Evolutionary conservation across 2,888 invertebrate species (phyloP).

Genomic region (Agelastica alni): DNA sequence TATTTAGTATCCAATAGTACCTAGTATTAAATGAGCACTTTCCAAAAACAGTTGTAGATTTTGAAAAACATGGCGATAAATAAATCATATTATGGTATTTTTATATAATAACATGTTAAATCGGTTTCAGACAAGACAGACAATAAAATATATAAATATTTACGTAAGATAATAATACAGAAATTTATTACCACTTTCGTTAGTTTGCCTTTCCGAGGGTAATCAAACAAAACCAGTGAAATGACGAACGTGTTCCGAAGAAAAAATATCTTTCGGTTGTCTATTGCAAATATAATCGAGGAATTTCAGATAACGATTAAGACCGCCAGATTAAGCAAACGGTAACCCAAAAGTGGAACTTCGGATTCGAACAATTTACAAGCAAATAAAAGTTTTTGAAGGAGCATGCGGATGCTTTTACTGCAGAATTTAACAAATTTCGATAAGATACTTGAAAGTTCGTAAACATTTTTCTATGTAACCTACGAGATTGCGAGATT

Average conservation of each 20-base stretch:
- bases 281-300: neutral
- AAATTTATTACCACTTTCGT: neutral
- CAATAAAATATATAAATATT: neutral
- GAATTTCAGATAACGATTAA: neutral
- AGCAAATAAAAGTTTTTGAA: slow-evolving; percentile 5
- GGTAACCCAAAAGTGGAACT: neutral
- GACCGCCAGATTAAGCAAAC: too few species aligned
- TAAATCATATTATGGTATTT: too few species aligned
- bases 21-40: too few species aligned
- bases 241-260: neutral
- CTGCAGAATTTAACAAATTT: neutral
- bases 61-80: too few species aligned
- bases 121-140: too few species aligned
- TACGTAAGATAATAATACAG: neutral
- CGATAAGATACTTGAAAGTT: too few species aligned
- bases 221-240: slow-evolving; percentile 1
- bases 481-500: too few species aligned
- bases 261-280: slow-evolving; percentile 1
- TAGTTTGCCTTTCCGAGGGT: neutral
- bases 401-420: slow-evolving; percentile 1
- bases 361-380: slow-evolving; percentile 4
- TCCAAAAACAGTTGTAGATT: too few species aligned
- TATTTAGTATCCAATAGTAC: too few species aligned
- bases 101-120: too few species aligned
- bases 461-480: too few species aligned